Evolutionary conservation across 2,113 vertebrate genomes (phyloP), one percentile per base, ranked within the genome.

Genomic region (Parotia lawesii): DNA sequence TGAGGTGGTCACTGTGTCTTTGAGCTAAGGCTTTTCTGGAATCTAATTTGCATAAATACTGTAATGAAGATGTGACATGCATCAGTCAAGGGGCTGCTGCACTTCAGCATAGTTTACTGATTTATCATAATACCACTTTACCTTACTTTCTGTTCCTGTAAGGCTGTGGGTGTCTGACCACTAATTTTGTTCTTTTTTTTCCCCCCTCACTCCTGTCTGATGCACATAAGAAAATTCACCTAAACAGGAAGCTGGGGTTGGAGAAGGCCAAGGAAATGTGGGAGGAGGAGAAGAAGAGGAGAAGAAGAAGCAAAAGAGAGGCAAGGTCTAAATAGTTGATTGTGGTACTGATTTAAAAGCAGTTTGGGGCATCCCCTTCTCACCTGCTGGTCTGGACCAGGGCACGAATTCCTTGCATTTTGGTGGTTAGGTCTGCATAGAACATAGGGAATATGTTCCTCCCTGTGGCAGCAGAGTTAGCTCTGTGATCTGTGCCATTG

Each of bases 231-330:
- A 98, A 89, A 99, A 98, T 81, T 98, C 97, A 40, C 99, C 99
- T 57, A 99, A 98, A 94, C 98, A 98, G 96, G 99, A 99, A 92
- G 51, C 97, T 86, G 98, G 98, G 44, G 94, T 97, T 90, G 98
- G 97, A 96, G 99, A 99, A 76, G 97, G 97, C 48, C 98, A 98
- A 93, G 98, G 97, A 90, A 95, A 97, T 93, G 96, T 69, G 0
- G 95, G 87, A 74, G 99, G 80, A 85, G 99, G 99, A 97, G 99
- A 99, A 79, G 99, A 99, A 74, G 99, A 99, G 95, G 99, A 99
- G 95, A 99, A 99, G 95, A 99, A 99, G 97, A 99, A 99, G 93
- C 99, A 99, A 97, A 99, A 99, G 97, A 98, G 99, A 98, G 99
- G 99, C 99, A 92, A 77, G 87, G 85, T 95, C 87, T 94, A 92